Evolutionary conservation across 2,888 invertebrate species (phyloP).

Genomic region (Mesorhabditis spiculigera): DNA sequence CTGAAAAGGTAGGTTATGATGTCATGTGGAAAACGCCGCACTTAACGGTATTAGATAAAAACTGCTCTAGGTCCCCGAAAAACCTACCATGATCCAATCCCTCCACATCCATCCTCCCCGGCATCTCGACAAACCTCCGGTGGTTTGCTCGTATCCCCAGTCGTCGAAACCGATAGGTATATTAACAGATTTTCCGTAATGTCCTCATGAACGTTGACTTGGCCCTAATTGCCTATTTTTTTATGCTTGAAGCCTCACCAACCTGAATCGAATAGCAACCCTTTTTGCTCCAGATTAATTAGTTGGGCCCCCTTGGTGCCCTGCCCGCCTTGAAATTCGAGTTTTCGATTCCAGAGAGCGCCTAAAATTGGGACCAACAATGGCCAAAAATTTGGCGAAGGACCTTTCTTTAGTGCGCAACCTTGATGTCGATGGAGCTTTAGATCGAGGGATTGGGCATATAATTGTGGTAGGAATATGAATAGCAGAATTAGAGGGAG

Average conservation of each 20-base stretch:
- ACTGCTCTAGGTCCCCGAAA: not conserved
- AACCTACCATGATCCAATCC: constrained; percentile 35
- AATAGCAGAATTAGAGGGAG: not conserved
- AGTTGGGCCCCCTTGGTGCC: constrained; percentile 28
- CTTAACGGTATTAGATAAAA: too few species aligned
- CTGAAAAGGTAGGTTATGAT: constrained; percentile 17
- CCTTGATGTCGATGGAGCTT: constrained; percentile 37
- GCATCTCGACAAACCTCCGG: constrained; percentile 38
- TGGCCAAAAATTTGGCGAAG: not conserved
- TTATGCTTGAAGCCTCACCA: not conserved
- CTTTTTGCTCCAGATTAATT: constrained; percentile 23
- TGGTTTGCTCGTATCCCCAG: constrained; percentile 31
- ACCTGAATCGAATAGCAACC: constrained; percentile 40
- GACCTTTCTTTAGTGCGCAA: constrained; percentile 28
- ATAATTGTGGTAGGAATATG: not conserved
- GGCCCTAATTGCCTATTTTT: constrained; percentile 21
- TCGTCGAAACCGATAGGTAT: constrained; percentile 34
- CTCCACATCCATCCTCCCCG: constrained; percentile 36
- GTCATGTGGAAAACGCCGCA: too few species aligned
- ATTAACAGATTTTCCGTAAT: constrained; percentile 32
- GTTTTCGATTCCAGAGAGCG: constrained; percentile 31
- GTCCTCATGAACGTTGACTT: constrained; percentile 34
- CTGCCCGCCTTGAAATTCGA: constrained; percentile 36
- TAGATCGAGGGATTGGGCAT: constrained; percentile 26
- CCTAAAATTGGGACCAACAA: constrained; percentile 13